These are phyloP conservation scores for Helicolenus hilgendorfi DNA, from an alignment of 2,797 vertebrate genomes.

Conservation along the genomic window DNA sequence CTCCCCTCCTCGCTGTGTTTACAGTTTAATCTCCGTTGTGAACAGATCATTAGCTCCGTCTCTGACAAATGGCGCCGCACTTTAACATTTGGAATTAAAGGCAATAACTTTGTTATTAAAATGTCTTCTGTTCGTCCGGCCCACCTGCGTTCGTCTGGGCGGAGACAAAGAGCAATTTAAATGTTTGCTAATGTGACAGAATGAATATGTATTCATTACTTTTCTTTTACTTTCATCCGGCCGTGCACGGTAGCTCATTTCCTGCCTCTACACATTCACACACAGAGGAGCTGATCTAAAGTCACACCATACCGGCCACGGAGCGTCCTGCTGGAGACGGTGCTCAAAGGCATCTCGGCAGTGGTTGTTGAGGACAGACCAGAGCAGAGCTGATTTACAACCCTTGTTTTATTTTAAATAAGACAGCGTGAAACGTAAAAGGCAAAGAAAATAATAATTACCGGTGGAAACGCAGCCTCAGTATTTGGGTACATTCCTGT, in stretches of 20 bases:
- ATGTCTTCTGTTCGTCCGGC: conserved; percentile 25
- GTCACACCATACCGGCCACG: neutral
- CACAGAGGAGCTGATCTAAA: neutral
- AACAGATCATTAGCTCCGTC: conserved; percentile 51
- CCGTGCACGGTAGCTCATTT: neutral
- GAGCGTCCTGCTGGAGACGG: neutral
- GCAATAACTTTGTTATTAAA: conserved; percentile 54
- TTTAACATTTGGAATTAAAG: conserved; percentile 63
- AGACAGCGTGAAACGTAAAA: neutral
- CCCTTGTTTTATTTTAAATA: neutral
- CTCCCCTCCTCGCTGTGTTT: conserved; percentile 10
- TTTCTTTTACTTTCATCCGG: conserved; percentile 13
- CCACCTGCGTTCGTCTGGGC: neutral
- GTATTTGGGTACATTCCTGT: neutral
- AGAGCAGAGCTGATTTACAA: neutral
- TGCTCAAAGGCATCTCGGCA: neutral
- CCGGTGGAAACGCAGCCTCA: neutral
- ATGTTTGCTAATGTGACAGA: conserved; percentile 36
- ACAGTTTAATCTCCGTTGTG: conserved; percentile 36
- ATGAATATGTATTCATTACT: conserved; percentile 24
- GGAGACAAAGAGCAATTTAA: conserved; percentile 27
- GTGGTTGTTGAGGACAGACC: neutral
- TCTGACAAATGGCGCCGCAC: conserved; percentile 31
- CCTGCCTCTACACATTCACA: neutral
- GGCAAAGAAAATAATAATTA: neutral